Base-by-base conservation (phyloP, 2,797 vertebrate species). In the Anguilla megastoma region DNA sequence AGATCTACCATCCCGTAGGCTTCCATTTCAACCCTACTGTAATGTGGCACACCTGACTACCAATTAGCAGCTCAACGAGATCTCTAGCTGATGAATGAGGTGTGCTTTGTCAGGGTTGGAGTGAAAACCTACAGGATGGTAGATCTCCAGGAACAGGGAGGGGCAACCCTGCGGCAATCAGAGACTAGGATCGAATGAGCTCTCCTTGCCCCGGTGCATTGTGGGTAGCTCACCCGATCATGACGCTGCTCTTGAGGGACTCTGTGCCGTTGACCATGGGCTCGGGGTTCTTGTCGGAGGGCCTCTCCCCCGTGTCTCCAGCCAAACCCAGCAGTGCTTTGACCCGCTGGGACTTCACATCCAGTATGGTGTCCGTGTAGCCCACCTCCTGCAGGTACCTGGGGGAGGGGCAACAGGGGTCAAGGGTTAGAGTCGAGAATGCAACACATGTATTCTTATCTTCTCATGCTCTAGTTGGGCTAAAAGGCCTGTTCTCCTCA, bases 331-430 rank as follows among this genome's bases (percentile, higher is more conserved):
- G 90, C 91, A 99, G 95, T 41, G 98, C 97, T 91, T 97, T 94
- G 54, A 99, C 98, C 89, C 98, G 95, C 94, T 98, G 98, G 33
- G 98, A 98, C 92, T 99, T 99, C 63, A 99, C 98, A 93, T 99
- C 98, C 94, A 99, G 82, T 94, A 99, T 99, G 0, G 98, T 99
- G 93, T 99, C 98, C 2, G 98, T 99, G 93, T 99, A 99, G 90
- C 98, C 98, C 90, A 99, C 98, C 93, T 99, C 98, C 95, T 99
- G 98, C 3, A 99, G 95, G 92, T 99, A 99, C 95, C 98, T 99
- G 94, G 91, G 93, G 14, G 54, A 5, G 9, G 5, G 45, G 45
- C 83, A 21, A 0, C 16, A 66, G 7, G 16, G 16, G 48, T 27
- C 0, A 84, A 24, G 48, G 1, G 10, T 33, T 27, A 74, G 27